Evolutionary conservation across 2,113 vertebrate genomes (phyloP), one percentile per base, ranked within the genome.

Genomic region (Cyphomyrus discorhynchus): DNA sequence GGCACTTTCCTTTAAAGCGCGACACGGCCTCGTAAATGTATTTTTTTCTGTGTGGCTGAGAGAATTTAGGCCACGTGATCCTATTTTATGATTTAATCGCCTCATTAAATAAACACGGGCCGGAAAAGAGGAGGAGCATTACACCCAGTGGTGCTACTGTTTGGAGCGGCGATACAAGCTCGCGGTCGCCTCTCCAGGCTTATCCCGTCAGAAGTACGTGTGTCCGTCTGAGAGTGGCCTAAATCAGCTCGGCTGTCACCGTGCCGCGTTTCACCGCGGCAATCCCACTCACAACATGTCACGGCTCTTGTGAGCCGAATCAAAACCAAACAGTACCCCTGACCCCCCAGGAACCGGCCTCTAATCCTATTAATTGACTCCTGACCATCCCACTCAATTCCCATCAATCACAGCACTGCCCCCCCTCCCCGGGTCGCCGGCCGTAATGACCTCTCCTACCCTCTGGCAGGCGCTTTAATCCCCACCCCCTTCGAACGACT

Each of bases 341-440:
- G 93, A 95, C 95, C 95, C 85, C 93, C 91, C 92, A 47, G 21
- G 49, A 94, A 95, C 95, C 87, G 47, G 46, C 90, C 92, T 94
- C 92, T 94, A 95, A 95, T 94, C 93, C 88, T 93, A 91, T 94
- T 95, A 94, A 95, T 96, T 96, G 94, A 93, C 94, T 94, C 94
- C 93, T 94, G 93, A 84, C 89, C 70, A 88, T 70, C 90, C 92
- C 88, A 91, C 90, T 91, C 87, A 89, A 80, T 87, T 45, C 84
- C 89, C 90, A 90, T 89, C 93, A 45, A 90, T 91, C 27, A 82
- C 46, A 92, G 90, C 21, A 56, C 42, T 92, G 91, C 90, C 92
- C 86, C 52, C 53, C 77, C 56, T 80, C 89, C 92, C 89, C 90
- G 70, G 92, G 92, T 91, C 62, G 90, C 50, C 42, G 89, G 87